Percentiles rank a stretch among this genome's conserved stretches.
Evolutionary conservation across 2,888 invertebrate species (phyloP).

Genomic region (Colostygia pectinataria): DNA sequence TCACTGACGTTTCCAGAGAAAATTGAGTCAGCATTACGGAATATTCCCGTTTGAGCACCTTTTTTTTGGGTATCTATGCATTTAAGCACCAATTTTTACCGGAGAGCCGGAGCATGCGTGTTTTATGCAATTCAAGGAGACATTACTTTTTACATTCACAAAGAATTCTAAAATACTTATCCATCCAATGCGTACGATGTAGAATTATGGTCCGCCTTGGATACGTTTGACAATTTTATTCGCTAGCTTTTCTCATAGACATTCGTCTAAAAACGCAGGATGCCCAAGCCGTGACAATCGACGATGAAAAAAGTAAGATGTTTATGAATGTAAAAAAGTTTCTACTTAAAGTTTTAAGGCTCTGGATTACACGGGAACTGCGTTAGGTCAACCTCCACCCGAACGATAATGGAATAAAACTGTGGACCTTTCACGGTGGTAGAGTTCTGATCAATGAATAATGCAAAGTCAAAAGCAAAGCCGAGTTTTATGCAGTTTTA

Average conservation of each 20-base stretch:
- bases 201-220: too few relatives aligned
- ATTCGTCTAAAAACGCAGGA: constrained; percentile 7
- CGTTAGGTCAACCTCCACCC: constrained; percentile 67
- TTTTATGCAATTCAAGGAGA: too few relatives aligned
- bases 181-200: too few relatives aligned
- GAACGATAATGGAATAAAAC: constrained; percentile 66
- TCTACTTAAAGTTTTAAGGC: constrained; percentile 62
- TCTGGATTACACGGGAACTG: constrained; percentile 75
- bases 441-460: constrained; percentile 46
- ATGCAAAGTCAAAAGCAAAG: constrained; percentile 30
- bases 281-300: constrained; percentile 47
- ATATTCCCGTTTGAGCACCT: too few relatives aligned
- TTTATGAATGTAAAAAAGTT: constrained; percentile 77
- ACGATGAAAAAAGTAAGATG: constrained; percentile 66
- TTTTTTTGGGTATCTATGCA: too few relatives aligned
- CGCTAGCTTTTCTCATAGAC: background rate
- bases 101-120: too few relatives aligned
- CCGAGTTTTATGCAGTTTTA: constrained; percentile 11
- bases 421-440: constrained; percentile 56
- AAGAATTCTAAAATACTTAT: too few relatives aligned
- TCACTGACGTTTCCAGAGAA: too few relatives aligned
- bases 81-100: too few relatives aligned
- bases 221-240: too few relatives aligned
- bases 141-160: too few relatives aligned
- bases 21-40: too few relatives aligned